Percentiles rank a stretch among this genome's conserved stretches.
phyloP scores from a whole-genome alignment of 1,140 invertebrate genomes.

The Ips typographus region DNA sequence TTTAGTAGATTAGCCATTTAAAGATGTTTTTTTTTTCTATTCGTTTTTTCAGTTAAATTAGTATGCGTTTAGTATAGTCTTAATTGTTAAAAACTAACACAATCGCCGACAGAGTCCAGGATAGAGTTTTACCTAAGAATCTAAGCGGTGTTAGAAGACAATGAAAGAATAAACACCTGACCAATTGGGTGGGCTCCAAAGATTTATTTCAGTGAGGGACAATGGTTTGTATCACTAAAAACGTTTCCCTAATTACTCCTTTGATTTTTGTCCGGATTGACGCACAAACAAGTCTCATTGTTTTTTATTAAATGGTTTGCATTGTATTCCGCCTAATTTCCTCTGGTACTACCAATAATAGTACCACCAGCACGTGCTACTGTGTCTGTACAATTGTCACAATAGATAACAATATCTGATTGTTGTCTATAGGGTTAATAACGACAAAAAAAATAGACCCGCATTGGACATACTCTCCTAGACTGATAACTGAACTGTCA shows the following conservation, averaged over 20 bases:
- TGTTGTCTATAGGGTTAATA: neutral
- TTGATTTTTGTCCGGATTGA: neutral
- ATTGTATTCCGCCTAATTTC: slow-evolving; percentile 1
- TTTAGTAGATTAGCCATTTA: slow-evolving; percentile 21
- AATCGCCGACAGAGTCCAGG: too few species aligned
- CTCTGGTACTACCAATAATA: neutral
- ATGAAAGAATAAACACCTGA: slow-evolving; percentile 1
- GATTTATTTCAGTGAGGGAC: neutral
- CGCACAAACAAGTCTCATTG: neutral
- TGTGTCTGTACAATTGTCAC: neutral
- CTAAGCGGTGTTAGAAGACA: neutral
- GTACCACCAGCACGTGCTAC: neutral
- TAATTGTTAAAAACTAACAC: too few species aligned
- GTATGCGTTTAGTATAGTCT: too few species aligned
- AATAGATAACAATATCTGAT: neutral
- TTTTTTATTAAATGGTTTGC: slow-evolving; percentile 3
- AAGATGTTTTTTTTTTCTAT: slow-evolving; percentile 3
- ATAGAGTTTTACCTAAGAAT: neutral
- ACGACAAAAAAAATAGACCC: neutral
- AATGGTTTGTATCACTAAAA: neutral
- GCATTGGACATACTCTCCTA: neutral
- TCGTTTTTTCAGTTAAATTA: neutral
- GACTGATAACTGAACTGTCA: neutral
- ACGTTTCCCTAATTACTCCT: neutral
- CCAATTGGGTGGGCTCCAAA: neutral